Conservation (phyloP, 2,797 vertebrate species). For the Diplodus puntazzo region DNA sequence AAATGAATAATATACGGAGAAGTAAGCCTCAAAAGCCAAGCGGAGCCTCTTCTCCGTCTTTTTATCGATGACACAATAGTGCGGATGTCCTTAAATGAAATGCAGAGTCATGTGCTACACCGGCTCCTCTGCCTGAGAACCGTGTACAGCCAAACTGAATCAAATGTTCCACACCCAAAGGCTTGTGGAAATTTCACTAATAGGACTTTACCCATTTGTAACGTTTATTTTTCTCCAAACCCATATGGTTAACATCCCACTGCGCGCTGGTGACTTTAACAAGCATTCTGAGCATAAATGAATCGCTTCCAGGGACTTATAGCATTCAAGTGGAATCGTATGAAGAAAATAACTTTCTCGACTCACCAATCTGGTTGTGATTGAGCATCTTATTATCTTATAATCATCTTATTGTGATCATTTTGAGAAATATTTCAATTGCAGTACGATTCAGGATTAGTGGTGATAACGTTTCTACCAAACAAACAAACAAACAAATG, state of each 20-base stretch:
- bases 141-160: conserved; percentile 31
- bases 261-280: conserved; percentile 34
- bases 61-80: conserved; percentile 35
- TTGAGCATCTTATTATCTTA: neutral
- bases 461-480: neutral
- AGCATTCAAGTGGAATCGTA: conserved; percentile 30
- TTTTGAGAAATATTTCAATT: too few species aligned
- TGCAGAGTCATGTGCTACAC: conserved; percentile 24
- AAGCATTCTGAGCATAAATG: conserved; percentile 34
- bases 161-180: conserved; percentile 58
- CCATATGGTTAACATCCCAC: conserved; percentile 27
- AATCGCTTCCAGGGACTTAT: conserved; percentile 38
- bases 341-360: neutral
- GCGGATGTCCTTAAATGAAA: conserved; percentile 27
- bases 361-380: conserved; percentile 10
- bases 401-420: too few species aligned
- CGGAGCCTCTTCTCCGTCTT: conserved; percentile 14
- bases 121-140: conserved; percentile 30
- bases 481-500: too few species aligned
- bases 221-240: conserved; percentile 33
- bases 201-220: conserved; percentile 34
- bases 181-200: conserved; percentile 49
- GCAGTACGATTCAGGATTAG: too few species aligned
- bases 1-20: conserved; percentile 46
- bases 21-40: conserved; percentile 35